phyloP scores from a whole-genome alignment of 2,888 invertebrate genomes.

The Aphodius sticticus region DNA sequence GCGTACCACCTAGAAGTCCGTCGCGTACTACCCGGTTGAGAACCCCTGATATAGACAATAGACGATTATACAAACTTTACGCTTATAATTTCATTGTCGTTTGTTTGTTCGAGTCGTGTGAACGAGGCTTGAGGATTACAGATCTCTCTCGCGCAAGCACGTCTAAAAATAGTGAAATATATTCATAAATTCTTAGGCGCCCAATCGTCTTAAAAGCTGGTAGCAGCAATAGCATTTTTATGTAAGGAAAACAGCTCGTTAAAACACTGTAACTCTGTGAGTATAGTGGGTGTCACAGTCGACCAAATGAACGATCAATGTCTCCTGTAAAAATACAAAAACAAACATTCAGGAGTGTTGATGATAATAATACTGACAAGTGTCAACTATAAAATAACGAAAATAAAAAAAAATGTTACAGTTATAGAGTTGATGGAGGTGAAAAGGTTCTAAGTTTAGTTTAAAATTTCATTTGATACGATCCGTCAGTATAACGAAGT shows the following conservation, averaged over 20 bases:
- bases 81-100: too few species aligned
- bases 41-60: too few species aligned
- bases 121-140: not conserved
- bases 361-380: not conserved
- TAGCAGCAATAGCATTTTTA: slow-evolving; percentile 4
- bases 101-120: not conserved
- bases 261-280: not conserved
- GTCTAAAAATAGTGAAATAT: slow-evolving; percentile 4
- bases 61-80: too few species aligned
- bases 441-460: too few species aligned
- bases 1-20: too few species aligned
- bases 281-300: not conserved
- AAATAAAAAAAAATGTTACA: too few species aligned
- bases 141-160: not conserved
- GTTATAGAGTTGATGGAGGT: too few species aligned
- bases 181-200: not conserved
- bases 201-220: not conserved
- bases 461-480: too few species aligned
- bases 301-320: not conserved
- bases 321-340: not conserved
- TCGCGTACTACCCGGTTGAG: too few species aligned
- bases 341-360: not conserved
- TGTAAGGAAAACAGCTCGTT: not conserved
- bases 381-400: too few species aligned
- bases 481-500: not conserved